Conservation (phyloP, 2,888 invertebrate genomes). For the Megaustenia siamemsis region DNA sequence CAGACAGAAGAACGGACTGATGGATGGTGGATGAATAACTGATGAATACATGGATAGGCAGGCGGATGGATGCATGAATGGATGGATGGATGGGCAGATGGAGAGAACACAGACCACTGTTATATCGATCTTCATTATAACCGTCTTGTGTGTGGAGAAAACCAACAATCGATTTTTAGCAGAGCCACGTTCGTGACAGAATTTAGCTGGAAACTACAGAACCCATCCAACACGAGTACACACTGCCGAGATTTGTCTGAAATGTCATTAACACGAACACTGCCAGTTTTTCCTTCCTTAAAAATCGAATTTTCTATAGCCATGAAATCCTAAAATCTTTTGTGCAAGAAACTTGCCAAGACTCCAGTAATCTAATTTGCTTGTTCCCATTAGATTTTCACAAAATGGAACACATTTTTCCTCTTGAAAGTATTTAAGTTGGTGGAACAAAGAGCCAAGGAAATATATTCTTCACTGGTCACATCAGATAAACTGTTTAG, state of each 20-base stretch:
- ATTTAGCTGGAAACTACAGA: constrained; percentile 9
- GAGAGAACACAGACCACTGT: background rate
- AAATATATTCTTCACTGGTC: background rate
- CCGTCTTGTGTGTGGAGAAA: constrained; percentile 7
- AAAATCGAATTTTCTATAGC: constrained; percentile 3
- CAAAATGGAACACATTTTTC: background rate
- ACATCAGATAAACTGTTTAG: background rate
- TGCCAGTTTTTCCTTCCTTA: background rate
- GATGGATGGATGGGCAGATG: too few species aligned
- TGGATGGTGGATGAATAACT: too few species aligned
- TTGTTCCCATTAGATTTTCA: background rate
- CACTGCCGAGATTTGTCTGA: constrained; percentile 20
- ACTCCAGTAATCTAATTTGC: background rate
- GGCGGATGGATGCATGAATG: too few species aligned
- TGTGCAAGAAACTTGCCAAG: background rate
- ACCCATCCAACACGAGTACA: constrained; percentile 14
- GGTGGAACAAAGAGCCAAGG: background rate
- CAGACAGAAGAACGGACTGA: background rate
- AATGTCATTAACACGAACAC: constrained; percentile 24
- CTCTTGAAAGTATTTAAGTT: background rate
- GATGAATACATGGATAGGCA: too few species aligned
- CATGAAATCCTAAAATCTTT: background rate
- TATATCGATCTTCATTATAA: constrained; percentile 23
- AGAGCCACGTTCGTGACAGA: constrained; percentile 14
- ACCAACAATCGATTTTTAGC: constrained; percentile 12